Evolutionary conservation across 2,797 vertebrate species (phyloP), one percentile per base, ranked within the genome.

Genomic region (Falco rusticolus): DNA sequence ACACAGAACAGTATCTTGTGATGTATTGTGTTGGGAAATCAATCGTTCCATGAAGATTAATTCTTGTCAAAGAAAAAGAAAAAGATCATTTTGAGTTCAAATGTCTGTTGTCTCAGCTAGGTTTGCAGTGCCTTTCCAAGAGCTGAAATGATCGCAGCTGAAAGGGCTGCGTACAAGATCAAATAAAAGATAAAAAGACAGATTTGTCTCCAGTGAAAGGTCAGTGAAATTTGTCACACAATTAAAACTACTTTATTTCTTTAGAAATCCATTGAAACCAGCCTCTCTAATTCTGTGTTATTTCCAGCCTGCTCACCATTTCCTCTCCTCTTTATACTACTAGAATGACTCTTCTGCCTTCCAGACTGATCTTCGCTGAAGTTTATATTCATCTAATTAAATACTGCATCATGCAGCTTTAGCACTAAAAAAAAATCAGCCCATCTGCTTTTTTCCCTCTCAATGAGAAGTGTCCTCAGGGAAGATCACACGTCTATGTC

Each of bases 381-480:
- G 56, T 94, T 92, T 87, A 76, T 69, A 77, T 91, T 90, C 28
- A 68, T 66, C 56, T 90, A 94, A 91, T 94, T 95, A 94, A 95
- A 93, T 78, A 86, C 60, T 85, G 47, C n/a, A 78, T 65, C 0
- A 0, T 82, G 70, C 54, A 80, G 60, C 33, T 83, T 85, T 77
- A 87, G 60, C 66, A 77, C 41, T 53, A 66, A 84, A 88, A 81
- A 74, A 70, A 93, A 71, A 61, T 15, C 33, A 68, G 11, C 13
- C 45, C 51, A 70, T 90, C 28, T 87, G 19, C 1, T 8, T 65
- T 83, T 76, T 59, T 9, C 51, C 43, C 43, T 87, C 61, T 87
- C n/a, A 34, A 10, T 59, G 24, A 89, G 45, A 90, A 89, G 4
- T 16, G 19, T 95, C 57, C 57, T 80, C 45, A 29, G 48, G 65